Evolutionary conservation across 2,797 vertebrate genomes (phyloP), one percentile per base, ranked within the genome.

Genomic region (Chelon labrosus): DNA sequence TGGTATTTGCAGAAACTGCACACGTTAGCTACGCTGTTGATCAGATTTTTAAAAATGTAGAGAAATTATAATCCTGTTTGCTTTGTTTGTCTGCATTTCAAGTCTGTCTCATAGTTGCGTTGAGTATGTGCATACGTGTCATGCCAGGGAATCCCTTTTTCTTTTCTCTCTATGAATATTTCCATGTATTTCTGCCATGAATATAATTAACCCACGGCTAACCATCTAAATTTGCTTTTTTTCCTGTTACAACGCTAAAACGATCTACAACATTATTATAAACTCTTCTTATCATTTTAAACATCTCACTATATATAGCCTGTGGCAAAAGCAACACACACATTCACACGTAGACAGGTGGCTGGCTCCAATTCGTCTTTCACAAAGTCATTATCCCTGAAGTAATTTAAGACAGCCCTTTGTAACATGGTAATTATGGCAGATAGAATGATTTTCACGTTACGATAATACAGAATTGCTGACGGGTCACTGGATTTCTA

Each of bases 361-460:
- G 59, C 22, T 10, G 51, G 60, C 59, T 82, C 64, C 42, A 68
- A 83, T 72, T 89, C 89, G 83, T 83, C 73, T 19, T 70, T 83
- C 86, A 91, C 78, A 78, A 75, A 83, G 80, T 73, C 73, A 84
- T 92, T 91, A 90, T 92, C 90, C 74, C 75, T 57, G 67, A 61
- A 77, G 83, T 91, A 90, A 93, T 91, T 91, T 88, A 86, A 88
- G 79, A 89, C 67, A 65, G 74, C 59, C 84, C 83, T 90, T 89
- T 78, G 85, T 88, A 90, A 90, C 70, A 85, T 85, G 77, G 81
- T 93, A 93, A 94, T 95, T 93, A 94, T 82, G 67, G 85, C 88
- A 91, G 91, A 91, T 84, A 85, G 90, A 83, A 59, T 85, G 88
- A 92, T 89, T 93, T 93, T 89, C 91, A 92, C 90, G 90, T 93